These are phyloP conservation scores for Papilio protenor DNA, from an alignment of 2,888 invertebrate species.

Conservation along the genomic window DNA sequence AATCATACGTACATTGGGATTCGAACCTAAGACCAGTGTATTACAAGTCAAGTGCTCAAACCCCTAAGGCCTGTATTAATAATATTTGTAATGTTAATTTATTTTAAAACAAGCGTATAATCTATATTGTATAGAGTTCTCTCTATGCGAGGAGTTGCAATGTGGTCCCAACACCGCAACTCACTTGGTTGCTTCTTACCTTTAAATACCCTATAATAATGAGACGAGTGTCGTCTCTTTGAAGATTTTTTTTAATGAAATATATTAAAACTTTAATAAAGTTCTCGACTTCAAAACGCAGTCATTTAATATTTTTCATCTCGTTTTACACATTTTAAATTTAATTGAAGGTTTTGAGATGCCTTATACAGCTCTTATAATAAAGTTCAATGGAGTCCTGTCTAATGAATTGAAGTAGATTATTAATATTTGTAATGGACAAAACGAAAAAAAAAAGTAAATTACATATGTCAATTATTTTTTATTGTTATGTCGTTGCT, in stretches of 20 bases:
- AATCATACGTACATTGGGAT: too few species aligned
- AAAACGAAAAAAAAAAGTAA: too few species aligned
- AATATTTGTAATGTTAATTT: too few species aligned
- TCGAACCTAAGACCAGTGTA: too few species aligned
- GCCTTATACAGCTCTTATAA: neutral
- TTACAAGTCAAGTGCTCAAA: too few species aligned
- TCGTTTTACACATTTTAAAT: neutral
- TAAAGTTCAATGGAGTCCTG: neutral
- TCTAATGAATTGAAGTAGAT: neutral
- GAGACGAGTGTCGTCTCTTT: constrained; percentile 70
- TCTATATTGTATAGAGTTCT: neutral
- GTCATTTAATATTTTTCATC: constrained; percentile 5
- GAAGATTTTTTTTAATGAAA: constrained; percentile 74
- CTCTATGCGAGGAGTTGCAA: neutral
- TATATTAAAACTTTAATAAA: constrained; percentile 71
- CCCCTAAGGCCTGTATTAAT: too few species aligned
- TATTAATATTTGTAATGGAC: neutral
- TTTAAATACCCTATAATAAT: constrained; percentile 74
- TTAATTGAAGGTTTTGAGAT: neutral
- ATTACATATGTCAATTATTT: too few species aligned
- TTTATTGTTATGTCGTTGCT: too few species aligned
- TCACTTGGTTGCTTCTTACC: constrained; percentile 61
- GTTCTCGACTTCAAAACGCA: constrained; percentile 50
- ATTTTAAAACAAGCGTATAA: too few species aligned
- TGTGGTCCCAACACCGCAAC: constrained; percentile 58